Percentiles rank a stretch among this genome's conserved stretches.
These are phyloP conservation scores for Pachymerium ferrugineum DNA, from an alignment of 2,888 invertebrate species.

Conservation along the genomic window DNA sequence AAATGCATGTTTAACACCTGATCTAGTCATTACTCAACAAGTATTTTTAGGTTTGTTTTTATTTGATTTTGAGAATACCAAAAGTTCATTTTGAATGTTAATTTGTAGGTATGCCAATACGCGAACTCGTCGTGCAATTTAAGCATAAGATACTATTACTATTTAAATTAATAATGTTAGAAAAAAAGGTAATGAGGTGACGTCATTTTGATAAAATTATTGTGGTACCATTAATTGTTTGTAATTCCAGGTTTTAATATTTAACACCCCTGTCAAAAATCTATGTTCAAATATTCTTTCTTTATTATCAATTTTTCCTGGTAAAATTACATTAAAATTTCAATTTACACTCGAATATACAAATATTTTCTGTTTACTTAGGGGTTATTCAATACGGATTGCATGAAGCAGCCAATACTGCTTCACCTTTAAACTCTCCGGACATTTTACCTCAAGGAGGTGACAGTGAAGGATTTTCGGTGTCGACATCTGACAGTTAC, in stretches of 20 bases:
- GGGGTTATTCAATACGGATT: conserved; percentile 78
- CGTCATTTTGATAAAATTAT: background rate
- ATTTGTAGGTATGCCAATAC: conserved; percentile 70
- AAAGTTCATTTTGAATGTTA: conserved; percentile 33
- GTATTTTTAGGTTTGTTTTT: conserved; percentile 59
- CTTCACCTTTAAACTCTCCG: background rate
- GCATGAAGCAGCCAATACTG: conserved; percentile 60
- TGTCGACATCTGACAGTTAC: background rate
- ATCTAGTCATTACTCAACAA: conserved; percentile 53
- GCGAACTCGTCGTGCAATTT: conserved; percentile 75
- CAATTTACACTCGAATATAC: background rate
- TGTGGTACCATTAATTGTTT: background rate
- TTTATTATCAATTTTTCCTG: conserved; percentile 82
- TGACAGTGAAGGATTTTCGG: background rate
- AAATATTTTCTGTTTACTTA: conserved; percentile 38
- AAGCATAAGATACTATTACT: conserved; percentile 85
- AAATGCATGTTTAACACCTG: conserved; percentile 68
- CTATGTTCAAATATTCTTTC: conserved; percentile 81
- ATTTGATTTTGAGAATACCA: background rate
- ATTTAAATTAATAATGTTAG: conserved; percentile 85
- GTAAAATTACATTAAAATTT: conserved; percentile 40
- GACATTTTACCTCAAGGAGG: background rate
- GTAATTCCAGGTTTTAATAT: conserved; percentile 60
- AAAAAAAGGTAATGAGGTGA: conserved; percentile 55
- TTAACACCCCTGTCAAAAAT: conserved; percentile 84